These are phyloP conservation scores for Tanytarsus gracilentus DNA, from an alignment of 2,888 invertebrate species.

Conservation along the genomic window DNA sequence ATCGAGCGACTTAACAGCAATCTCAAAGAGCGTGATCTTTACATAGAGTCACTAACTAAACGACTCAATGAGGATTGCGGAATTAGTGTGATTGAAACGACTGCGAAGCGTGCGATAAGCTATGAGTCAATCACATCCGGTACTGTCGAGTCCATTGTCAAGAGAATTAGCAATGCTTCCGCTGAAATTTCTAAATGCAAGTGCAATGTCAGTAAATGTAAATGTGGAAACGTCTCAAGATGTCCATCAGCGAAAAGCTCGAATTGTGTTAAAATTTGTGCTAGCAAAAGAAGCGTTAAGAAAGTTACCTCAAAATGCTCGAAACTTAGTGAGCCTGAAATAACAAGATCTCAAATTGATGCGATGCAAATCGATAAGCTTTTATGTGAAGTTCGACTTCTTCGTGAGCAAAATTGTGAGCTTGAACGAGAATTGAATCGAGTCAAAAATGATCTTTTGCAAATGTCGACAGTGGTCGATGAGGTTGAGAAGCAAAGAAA, in stretches of 20 bases:
- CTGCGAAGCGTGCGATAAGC: not conserved
- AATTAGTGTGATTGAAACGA: too few species aligned
- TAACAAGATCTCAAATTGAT: not conserved
- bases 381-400: not conserved
- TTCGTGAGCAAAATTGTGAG: not conserved
- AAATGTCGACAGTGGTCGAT: not conserved
- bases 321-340: not conserved
- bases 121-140: not conserved
- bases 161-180: not conserved
- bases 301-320: not conserved
- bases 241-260: not conserved
- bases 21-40: constrained; percentile 16
- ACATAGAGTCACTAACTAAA: not conserved
- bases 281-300: not conserved
- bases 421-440: not conserved
- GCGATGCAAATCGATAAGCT: not conserved
- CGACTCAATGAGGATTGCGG: not conserved
- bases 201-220: not conserved
- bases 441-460: not conserved
- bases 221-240: not conserved
- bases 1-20: not conserved
- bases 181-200: not conserved
- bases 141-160: not conserved
- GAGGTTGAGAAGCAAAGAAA: not conserved
- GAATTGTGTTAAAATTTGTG: not conserved